A percentile compares a stretch with the other conserved stretches of the same genome.
Conservation (phyloP, 2,113 vertebrate species). For the Sinocyclocheilus anshuiensis region DNA sequence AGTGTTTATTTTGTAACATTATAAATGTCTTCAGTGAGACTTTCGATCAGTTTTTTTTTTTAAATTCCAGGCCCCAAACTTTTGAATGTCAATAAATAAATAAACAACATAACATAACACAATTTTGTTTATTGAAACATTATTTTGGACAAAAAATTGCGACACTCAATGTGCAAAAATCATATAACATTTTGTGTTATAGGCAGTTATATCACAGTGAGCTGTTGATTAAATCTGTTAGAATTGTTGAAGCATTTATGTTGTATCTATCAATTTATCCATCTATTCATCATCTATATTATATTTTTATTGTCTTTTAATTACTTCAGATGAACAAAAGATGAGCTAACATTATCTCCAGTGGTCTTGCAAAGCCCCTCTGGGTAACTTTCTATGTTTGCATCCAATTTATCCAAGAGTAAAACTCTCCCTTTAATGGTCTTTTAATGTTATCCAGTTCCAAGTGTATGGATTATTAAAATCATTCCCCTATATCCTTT, state of each 20-base stretch:
- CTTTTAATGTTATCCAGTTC: conserved; percentile 27
- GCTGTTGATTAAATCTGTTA: not conserved
- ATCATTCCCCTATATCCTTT: not conserved
- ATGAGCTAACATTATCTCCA: conserved; percentile 26
- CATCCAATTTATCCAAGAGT: not conserved
- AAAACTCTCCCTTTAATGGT: not conserved
- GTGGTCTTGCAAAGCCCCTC: not conserved
- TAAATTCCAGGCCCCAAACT: too few species aligned
- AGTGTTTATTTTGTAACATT: too few species aligned
- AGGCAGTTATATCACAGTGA: not conserved
- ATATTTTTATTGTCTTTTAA: conserved; percentile 21
- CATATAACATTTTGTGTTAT: not conserved
- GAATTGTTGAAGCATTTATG: not conserved
- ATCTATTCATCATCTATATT: not conserved
- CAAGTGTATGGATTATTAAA: conserved; percentile 8
- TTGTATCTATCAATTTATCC: not conserved
- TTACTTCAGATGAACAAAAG: conserved; percentile 8
- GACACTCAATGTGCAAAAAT: too few species aligned
- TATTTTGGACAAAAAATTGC: not conserved
- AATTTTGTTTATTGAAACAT: too few species aligned
- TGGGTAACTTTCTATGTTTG: not conserved
- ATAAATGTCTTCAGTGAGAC: too few species aligned
- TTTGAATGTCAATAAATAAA: too few species aligned
- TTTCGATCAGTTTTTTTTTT: too few species aligned
- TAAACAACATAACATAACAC: too few species aligned